Evolutionary conservation across 1,140 invertebrate species (phyloP).

Genomic region (Anoplophora glabripennis): DNA sequence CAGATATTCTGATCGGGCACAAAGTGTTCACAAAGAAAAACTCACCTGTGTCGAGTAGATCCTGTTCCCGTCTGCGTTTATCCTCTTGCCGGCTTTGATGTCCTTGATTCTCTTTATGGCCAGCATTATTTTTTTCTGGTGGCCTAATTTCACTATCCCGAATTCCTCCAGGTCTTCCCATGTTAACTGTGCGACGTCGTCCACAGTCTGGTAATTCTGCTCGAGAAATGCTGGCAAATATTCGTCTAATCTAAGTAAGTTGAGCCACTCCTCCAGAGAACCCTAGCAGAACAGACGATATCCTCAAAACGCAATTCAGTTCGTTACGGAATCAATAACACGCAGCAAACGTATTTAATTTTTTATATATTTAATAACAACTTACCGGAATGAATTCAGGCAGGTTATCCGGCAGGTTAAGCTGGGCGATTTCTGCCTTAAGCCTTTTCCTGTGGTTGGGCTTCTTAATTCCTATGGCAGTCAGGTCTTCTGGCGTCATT

Average conservation of each 20-base stretch:
- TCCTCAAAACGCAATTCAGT: conserved; percentile 4
- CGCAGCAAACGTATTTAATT: no score
- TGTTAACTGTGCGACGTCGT: conserved; percentile 88
- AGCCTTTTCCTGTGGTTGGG: conserved; percentile 94
- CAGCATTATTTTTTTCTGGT: conserved; percentile 97
- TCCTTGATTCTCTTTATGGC: conserved; percentile 97
- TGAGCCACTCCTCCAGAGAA: conserved; percentile 90
- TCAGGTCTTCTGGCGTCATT: conserved; percentile 95
- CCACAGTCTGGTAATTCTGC: conserved; percentile 92
- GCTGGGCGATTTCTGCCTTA: conserved; percentile 92
- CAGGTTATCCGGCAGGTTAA: conserved; percentile 90
- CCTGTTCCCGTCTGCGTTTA: conserved; percentile 57
- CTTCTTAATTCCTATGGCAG: conserved; percentile 89
- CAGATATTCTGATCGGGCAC: conserved; percentile 15
- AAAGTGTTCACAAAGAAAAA: conserved; percentile 13
- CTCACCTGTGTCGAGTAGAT: conserved; percentile 55
- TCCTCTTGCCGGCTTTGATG: conserved; percentile 81
- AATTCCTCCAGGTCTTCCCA: conserved; percentile 99
- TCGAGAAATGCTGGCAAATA: conserved; percentile 83
- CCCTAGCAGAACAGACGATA: conserved; percentile 57
- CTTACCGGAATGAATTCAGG: conserved; percentile 89
- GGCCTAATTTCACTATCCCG: conserved; percentile 90
- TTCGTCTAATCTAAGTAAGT: conserved; percentile 84
- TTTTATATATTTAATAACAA: conserved; percentile 33
- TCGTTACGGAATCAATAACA: no score